Base-by-base conservation (phyloP, 2,888 invertebrate species). In the Drosophila engyochracea region DNA sequence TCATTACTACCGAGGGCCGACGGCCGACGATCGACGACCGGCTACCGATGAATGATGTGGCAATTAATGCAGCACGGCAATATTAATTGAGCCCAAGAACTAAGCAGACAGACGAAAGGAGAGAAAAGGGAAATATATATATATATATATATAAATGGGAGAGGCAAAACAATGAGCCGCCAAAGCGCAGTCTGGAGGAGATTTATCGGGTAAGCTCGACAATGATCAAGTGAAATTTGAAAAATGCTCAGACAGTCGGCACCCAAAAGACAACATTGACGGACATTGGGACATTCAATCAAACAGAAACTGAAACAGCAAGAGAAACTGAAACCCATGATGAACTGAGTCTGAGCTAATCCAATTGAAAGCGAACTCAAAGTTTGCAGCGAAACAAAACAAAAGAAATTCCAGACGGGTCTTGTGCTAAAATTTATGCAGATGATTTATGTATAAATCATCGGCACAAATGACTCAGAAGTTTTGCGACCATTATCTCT, bases 371-470 rank as follows among this genome's bases (percentile, higher is more conserved):
- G 39, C 63, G 57, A 76, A 73, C 66, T 39, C 69, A 62, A 65
- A 71, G 57, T 16, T 41, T 41, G 16, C 37, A 53, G 66, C 33
- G 28, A 25, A 47, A 25, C 47, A 55, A 70, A 70, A 41, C 65
- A 61, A 62, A 63, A 60, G 90, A 90, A 90, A 91, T 92, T 91
- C 91, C 88, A 79, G 62, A 70, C 89, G 82, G 79, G 71, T 82
- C 65, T 68, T 57, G 63, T 22, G 51, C 69, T 66, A 85, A 89
- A 87, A 85, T 84, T 91, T 91, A 89, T 91, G 84, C 91, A 82
- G 82, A 91, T 91, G 91, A 91, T 91, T 91, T 91, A 92, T 92
- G 82, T 75, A 81, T 85, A 81, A 72, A 72, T 76, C 74, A 75
- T n/a, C 39, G 28, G 54, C 66, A 60, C 67, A 75, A 75, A 59